These are phyloP conservation scores for Kryptolebias ocellatus DNA, from an alignment of 2,797 vertebrate species.

Conservation along the genomic window DNA sequence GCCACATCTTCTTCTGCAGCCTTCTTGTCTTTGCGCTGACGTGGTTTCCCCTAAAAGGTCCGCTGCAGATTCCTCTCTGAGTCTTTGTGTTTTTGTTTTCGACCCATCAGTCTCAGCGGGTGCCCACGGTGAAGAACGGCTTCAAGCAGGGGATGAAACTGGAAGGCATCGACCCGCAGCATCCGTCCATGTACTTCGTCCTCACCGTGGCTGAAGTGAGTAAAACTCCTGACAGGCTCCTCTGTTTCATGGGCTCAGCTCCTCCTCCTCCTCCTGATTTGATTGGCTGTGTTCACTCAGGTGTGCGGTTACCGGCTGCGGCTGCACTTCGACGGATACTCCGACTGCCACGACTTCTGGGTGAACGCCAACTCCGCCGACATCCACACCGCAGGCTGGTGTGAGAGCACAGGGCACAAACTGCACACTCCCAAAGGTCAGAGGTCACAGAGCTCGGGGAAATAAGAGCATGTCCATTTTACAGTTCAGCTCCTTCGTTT, in stretches of 20 bases:
- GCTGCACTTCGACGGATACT: slow-evolving; percentile 98
- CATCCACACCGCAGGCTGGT: slow-evolving; percentile 94
- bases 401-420: slow-evolving; percentile 94
- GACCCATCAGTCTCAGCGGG: slow-evolving; percentile 82
- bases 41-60: too few species aligned
- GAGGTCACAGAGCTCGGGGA: slow-evolving; percentile 24
- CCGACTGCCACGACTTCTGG: slow-evolving; percentile 98
- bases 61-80: not conserved
- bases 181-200: slow-evolving; percentile 97
- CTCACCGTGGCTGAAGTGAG: slow-evolving; percentile 95
- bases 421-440: slow-evolving; percentile 96
- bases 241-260: slow-evolving; percentile 2
- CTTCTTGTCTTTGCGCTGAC: not conserved
- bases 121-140: slow-evolving; percentile 87
- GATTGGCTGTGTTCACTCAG: slow-evolving; percentile 65
- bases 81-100: slow-evolving; percentile 10
- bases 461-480: too few species aligned
- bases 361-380: slow-evolving; percentile 93
- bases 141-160: slow-evolving; percentile 96
- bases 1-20: not conserved
- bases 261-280: not conserved
- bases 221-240: slow-evolving; percentile 2
- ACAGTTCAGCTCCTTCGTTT: not conserved
- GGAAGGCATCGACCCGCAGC: slow-evolving; percentile 95
- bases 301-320: slow-evolving; percentile 94